A percentile compares a stretch with the other conserved stretches of the same genome.
These are phyloP conservation scores for Phallusia fumigata DNA, from an alignment of 23 tunicate genomes.

Conservation along the genomic window DNA sequence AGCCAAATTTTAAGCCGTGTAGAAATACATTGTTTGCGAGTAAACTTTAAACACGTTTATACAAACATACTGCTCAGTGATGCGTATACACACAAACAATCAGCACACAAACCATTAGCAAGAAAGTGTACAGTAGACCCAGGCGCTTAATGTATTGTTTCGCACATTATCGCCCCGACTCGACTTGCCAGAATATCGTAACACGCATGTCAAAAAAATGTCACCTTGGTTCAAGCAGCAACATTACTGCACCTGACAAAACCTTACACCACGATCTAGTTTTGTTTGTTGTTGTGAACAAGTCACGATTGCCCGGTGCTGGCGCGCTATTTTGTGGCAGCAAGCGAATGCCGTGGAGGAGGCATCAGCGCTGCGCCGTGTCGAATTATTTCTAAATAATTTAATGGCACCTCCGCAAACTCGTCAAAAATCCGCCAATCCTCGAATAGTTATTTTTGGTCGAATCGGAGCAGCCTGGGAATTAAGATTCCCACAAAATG, in stretches of 20 bases:
- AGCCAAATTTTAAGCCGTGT: too few species aligned
- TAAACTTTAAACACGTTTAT: too few species aligned
- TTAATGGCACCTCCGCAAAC: not conserved
- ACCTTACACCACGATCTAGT: not conserved
- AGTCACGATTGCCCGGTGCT: not conserved
- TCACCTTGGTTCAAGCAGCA: not conserved
- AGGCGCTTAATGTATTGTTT: too few species aligned
- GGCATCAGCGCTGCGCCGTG: not conserved
- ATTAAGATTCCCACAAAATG: not conserved
- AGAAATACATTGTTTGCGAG: too few species aligned
- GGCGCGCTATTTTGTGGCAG: not conserved
- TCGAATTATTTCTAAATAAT: constrained; percentile 7
- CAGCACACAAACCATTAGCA: too few species aligned
- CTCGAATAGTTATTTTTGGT: too few species aligned
- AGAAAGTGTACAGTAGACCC: too few species aligned
- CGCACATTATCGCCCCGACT: too few species aligned
- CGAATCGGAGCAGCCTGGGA: not conserved
- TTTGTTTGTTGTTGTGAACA: not conserved
- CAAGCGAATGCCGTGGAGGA: not conserved
- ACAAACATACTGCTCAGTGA: too few species aligned
- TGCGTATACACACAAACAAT: too few species aligned
- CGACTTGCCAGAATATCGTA: too few species aligned
- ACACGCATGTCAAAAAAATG: too few species aligned
- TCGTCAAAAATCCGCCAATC: not conserved
- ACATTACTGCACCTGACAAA: not conserved